Percentiles rank a stretch among this genome's conserved stretches.
Evolutionary conservation across 2,113 vertebrate genomes (phyloP).

Genomic region (Eubucco bourcierii): DNA sequence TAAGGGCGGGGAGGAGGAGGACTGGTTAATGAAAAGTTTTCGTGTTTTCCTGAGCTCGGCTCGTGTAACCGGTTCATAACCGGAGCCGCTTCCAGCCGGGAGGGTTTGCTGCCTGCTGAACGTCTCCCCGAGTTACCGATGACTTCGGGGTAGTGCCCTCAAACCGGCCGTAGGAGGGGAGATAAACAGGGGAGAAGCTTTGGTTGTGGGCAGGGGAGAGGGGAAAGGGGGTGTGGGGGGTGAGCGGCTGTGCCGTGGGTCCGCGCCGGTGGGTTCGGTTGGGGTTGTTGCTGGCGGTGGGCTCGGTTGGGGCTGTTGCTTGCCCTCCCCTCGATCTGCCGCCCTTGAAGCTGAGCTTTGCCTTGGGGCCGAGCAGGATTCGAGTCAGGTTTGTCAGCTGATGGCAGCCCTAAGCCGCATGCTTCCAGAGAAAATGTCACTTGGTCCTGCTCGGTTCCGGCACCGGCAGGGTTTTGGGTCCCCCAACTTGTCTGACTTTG

Average conservation of each 20-base stretch:
- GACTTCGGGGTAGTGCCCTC: background rate
- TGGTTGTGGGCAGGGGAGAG: background rate
- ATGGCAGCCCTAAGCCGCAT: background rate
- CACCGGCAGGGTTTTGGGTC: background rate
- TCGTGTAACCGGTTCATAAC: background rate
- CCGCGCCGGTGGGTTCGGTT: background rate
- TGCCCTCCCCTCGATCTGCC: background rate
- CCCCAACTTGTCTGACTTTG: slow-evolving; percentile 28
- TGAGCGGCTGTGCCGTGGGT: background rate
- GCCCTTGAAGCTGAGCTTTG: slow-evolving; percentile 28
- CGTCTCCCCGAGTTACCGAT: background rate
- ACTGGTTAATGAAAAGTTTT: slow-evolving; percentile 59
- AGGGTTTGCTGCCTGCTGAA: background rate
- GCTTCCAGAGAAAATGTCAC: slow-evolving; percentile 46
- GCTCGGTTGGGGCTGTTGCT: background rate
- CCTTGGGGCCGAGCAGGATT: background rate
- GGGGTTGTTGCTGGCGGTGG: too few species aligned
- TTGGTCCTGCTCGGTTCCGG: background rate
- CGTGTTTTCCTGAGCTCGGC: slow-evolving; percentile 4
- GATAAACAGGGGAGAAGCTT: background rate
- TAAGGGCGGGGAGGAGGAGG: slow-evolving; percentile 57
- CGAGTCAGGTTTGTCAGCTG: background rate
- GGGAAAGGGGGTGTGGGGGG: background rate
- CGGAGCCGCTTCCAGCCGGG: background rate
- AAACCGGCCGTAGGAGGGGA: background rate